These are phyloP conservation scores for Leptinotarsa haldemani DNA, from an alignment of 2,888 invertebrate species.

Conservation along the genomic window DNA sequence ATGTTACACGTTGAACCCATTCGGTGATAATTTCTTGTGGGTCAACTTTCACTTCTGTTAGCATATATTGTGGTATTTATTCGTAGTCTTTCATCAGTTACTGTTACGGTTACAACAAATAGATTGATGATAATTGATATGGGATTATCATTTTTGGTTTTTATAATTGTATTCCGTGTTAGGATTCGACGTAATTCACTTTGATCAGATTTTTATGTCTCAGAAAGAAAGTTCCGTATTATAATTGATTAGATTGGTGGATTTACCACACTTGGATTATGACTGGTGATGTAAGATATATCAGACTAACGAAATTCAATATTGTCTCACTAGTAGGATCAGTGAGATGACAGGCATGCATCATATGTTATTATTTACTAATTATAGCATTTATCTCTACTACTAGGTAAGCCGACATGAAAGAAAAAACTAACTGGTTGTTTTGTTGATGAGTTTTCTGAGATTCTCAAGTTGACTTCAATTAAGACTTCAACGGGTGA, in stretches of 20 bases:
- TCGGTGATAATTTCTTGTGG: not conserved
- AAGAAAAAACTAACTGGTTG: too few species aligned
- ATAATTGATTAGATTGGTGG: not conserved
- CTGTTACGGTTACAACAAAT: not conserved
- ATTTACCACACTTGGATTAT: not conserved
- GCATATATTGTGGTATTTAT: not conserved
- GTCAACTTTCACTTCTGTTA: slow-evolving; percentile 6
- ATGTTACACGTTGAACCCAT: not conserved
- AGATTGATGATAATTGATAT: slow-evolving; percentile 10
- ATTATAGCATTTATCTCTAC: too few species aligned
- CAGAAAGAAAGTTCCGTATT: not conserved
- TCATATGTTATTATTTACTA: too few species aligned
- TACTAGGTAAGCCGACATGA: too few species aligned
- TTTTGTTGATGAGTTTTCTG: too few species aligned
- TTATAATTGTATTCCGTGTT: not conserved
- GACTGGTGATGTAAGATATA: not conserved
- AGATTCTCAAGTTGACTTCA: too few species aligned
- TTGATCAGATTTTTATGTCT: not conserved
- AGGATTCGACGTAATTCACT: not conserved
- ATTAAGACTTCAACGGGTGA: too few species aligned
- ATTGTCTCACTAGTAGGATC: too few species aligned
- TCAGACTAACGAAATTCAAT: too few species aligned
- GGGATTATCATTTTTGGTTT: not conserved
- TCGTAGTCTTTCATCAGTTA: not conserved
- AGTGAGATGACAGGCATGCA: too few species aligned